Percentiles rank a stretch among this genome's conserved stretches.
phyloP scores from a whole-genome alignment of 92 coral and sea anemone genomes.

The Isaurus tuberculatus region DNA sequence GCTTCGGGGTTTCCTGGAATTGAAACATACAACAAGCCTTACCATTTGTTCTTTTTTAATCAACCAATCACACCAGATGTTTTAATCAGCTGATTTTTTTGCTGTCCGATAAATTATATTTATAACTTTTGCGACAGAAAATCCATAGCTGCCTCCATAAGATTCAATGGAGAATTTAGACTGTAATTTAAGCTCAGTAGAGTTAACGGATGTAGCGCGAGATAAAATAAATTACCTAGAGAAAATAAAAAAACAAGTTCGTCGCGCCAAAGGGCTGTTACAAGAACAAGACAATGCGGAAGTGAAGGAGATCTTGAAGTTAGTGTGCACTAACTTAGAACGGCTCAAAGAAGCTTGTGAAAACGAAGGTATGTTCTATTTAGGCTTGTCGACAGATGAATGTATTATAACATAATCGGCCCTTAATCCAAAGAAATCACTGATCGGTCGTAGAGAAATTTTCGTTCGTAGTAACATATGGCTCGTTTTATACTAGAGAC shows the following conservation, averaged over 20 bases:
- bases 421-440: no score
- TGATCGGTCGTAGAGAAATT: no score
- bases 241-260: conserved; percentile 35
- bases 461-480: no score
- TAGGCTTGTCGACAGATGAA: no score
- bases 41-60: neutral
- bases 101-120: neutral
- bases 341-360: conserved; percentile 48
- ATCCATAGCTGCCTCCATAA: no score
- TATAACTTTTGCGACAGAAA: neutral
- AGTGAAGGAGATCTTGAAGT: conserved; percentile 11
- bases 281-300: conserved; percentile 31
- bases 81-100: neutral
- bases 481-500: no score
- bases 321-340: conserved; percentile 38
- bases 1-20: conserved; percentile 29
- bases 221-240: conserved; percentile 45
- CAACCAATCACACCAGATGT: conserved; percentile 1
- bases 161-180: conserved; percentile 36
- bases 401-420: no score
- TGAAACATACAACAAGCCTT: neutral
- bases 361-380: conserved; percentile 60
- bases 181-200: conserved; percentile 18
- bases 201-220: conserved; percentile 38
- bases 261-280: conserved; percentile 26